phyloP scores from a whole-genome alignment of 2,113 vertebrate species.

The Ia io region DNA sequence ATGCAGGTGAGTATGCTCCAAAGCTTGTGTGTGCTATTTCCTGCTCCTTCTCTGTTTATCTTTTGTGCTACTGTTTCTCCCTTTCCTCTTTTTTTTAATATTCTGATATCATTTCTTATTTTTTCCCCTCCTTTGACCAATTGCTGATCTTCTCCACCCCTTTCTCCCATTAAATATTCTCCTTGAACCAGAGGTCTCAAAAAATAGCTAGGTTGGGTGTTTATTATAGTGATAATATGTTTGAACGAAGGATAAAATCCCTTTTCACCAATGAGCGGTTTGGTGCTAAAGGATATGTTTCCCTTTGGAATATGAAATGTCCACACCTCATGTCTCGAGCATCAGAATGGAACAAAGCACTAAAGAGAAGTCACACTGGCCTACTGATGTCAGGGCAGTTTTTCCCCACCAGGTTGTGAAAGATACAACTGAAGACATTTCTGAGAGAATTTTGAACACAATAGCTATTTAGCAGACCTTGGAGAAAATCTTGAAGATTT shows the following conservation, averaged over 20 bases:
- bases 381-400: not conserved
- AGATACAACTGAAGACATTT: not conserved
- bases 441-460: not conserved
- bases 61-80: not conserved
- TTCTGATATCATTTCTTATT: not conserved
- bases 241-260: conserved; percentile 60
- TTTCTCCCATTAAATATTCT: conserved; percentile 49
- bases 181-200: conserved; percentile 66
- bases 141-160: not conserved
- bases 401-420: not conserved
- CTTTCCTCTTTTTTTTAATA: conserved; percentile 20
- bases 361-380: not conserved
- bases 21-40: not conserved
- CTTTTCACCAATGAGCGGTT: conserved; percentile 56
- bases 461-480: not conserved
- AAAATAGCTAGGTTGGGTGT: conserved; percentile 64
- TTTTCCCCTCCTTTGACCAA: not conserved
- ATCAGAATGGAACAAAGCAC: not conserved
- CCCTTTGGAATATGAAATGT: conserved; percentile 41
- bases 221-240: conserved; percentile 64
- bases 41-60: not conserved
- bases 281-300: conserved; percentile 66
- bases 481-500: not conserved
- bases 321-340: not conserved
- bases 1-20: no score